Conservation (phyloP, 2,888 invertebrate genomes). For the Melipona beecheii region DNA sequence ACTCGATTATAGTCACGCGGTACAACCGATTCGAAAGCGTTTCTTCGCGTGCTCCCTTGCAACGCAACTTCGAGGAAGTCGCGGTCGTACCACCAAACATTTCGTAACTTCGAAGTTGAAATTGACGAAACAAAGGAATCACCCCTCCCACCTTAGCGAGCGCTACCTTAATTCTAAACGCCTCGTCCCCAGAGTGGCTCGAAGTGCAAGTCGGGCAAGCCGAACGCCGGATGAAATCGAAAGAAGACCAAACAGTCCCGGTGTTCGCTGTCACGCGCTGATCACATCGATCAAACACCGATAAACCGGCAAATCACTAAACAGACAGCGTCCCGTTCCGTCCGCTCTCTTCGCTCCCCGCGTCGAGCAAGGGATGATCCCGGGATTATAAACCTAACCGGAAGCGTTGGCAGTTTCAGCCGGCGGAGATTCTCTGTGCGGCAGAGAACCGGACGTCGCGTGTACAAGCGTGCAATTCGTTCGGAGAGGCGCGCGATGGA, state of each 20-base stretch:
- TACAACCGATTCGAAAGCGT: too few relatives aligned
- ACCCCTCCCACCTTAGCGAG: too few relatives aligned
- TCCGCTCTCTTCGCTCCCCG: too few relatives aligned
- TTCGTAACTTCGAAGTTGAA: too few relatives aligned
- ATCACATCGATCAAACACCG: neutral
- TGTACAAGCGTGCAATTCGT: slow-evolving; percentile 13
- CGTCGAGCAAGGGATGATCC: slow-evolving; percentile 31
- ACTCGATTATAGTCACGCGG: too few relatives aligned
- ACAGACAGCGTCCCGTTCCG: neutral
- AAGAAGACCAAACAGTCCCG: neutral
- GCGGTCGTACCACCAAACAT: too few relatives aligned
- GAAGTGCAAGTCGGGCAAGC: neutral
- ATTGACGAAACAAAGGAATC: too few relatives aligned
- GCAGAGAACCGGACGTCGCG: too few relatives aligned
- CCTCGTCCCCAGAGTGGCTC: neutral
- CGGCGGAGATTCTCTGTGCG: too few relatives aligned
- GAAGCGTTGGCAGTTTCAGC: neutral
- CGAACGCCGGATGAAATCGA: neutral
- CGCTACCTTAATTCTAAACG: neutral
- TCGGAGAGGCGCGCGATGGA: slow-evolving; percentile 36
- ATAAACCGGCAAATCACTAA: slow-evolving; percentile 1
- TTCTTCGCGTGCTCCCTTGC: too few relatives aligned
- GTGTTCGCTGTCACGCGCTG: neutral
- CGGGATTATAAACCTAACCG: slow-evolving; percentile 21
- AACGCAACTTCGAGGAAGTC: too few relatives aligned